Conservation (phyloP, 1,140 invertebrate species). For the Eriocheir sinensis region DNA sequence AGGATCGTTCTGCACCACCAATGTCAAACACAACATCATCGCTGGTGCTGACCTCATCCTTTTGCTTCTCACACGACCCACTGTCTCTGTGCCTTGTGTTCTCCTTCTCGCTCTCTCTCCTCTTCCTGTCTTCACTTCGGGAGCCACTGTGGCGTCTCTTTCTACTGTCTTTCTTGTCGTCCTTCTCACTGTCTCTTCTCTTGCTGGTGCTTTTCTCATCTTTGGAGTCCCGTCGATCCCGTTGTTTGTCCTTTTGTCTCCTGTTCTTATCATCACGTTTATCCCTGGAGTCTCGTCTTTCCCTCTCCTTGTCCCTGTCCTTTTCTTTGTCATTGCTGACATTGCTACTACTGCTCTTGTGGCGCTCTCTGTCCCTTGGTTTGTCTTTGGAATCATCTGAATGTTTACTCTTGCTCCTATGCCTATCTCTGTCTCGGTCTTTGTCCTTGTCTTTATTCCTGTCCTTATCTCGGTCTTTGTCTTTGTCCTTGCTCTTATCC, state of each 20-base stretch:
- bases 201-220: conserved; percentile 81
- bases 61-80: conserved; percentile 64
- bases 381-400: conserved; percentile 32
- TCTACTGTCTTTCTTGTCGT: conserved; percentile 80
- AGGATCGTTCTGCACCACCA: conserved; percentile 24
- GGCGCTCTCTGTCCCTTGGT: conserved; percentile 48
- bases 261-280: neutral
- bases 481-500: neutral
- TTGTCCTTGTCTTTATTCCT: conserved; percentile 57
- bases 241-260: conserved; percentile 50
- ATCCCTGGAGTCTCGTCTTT: conserved; percentile 2
- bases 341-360: conserved; percentile 35
- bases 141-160: conserved; percentile 78
- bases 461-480: conserved; percentile 28
- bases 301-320: conserved; percentile 55
- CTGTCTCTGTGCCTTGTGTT: conserved; percentile 46
- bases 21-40: conserved; percentile 76
- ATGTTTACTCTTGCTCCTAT: conserved; percentile 44
- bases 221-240: conserved; percentile 58
- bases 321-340: conserved; percentile 60
- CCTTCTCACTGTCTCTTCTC: conserved; percentile 79
- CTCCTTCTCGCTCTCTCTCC: conserved; percentile 76
- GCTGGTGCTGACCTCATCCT: conserved; percentile 73
- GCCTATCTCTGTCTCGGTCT: conserved; percentile 65
- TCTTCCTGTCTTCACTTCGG: conserved; percentile 68